These are phyloP conservation scores for Bryconaethiops microstoma DNA, from an alignment of 2,797 vertebrate genomes.

Conservation along the genomic window DNA sequence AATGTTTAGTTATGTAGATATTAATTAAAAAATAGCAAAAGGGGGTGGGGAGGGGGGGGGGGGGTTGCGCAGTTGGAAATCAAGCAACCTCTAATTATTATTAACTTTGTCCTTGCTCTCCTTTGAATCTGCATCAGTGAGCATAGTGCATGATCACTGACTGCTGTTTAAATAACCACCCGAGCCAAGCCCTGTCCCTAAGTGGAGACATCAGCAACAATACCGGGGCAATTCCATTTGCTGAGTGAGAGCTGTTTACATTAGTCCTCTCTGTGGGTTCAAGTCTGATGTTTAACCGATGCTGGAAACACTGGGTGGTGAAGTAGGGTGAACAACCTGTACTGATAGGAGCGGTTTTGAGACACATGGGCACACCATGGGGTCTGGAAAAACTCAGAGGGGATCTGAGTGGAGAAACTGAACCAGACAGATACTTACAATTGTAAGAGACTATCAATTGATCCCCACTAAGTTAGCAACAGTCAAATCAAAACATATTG, in stretches of 20 bases:
- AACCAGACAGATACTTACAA: background rate
- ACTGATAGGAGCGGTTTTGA: background rate
- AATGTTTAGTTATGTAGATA: no score
- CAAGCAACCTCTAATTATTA: background rate
- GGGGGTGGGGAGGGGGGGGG: no score
- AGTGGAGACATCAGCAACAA: background rate
- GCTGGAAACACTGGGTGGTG: background rate
- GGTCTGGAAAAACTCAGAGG: background rate
- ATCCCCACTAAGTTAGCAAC: background rate
- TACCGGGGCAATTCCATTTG: constrained; percentile 3
- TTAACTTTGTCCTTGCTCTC: background rate
- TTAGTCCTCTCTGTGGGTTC: constrained; percentile 1
- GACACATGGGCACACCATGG: background rate
- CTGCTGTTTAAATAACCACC: background rate
- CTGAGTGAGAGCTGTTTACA: constrained; percentile 4
- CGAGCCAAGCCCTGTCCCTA: background rate
- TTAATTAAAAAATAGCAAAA: no score
- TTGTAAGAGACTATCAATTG: background rate
- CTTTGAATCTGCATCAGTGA: background rate
- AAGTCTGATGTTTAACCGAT: background rate
- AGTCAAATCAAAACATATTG: background rate
- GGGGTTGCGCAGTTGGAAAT: no score
- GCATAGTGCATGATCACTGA: no score
- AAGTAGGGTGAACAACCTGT: background rate
- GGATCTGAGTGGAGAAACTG: background rate